A percentile compares a stretch with the other conserved stretches of the same genome.
These are phyloP conservation scores for Lasioglossum villosulum DNA, from an alignment of 2,888 invertebrate genomes.

Conservation along the genomic window DNA sequence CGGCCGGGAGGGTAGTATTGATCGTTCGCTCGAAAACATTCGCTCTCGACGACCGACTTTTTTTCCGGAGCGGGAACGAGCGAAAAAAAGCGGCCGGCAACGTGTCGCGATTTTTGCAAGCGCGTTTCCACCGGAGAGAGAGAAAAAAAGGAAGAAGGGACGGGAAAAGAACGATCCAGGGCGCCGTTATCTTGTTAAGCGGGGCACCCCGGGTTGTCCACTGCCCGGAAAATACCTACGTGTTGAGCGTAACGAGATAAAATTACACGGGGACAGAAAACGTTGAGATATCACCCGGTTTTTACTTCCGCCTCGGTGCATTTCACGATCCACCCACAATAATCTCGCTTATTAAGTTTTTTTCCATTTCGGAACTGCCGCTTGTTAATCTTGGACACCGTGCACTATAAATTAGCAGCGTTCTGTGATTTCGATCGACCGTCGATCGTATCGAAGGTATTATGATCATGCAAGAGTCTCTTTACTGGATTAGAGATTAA, in stretches of 20 bases:
- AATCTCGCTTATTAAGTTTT: not conserved
- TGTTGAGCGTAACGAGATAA: conserved; percentile 36
- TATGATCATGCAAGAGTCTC: not conserved
- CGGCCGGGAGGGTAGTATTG: conserved; percentile 49
- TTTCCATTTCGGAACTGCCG: not conserved
- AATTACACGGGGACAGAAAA: conserved; percentile 25
- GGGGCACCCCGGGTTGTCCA: conserved; percentile 11
- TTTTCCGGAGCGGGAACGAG: conserved; percentile 39
- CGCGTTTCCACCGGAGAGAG: not conserved
- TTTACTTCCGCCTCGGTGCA: not conserved
- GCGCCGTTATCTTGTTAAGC: conserved; percentile 45
- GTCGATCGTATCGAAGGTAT: not conserved
- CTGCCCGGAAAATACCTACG: not conserved
- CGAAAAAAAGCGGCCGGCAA: conserved; percentile 14
- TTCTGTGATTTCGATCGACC: not conserved
- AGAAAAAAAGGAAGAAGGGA: not conserved
- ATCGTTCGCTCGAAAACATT: conserved; percentile 57
- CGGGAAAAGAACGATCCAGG: not conserved
- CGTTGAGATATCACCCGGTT: conserved; percentile 12
- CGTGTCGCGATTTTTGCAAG: conserved; percentile 39
- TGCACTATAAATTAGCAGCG: not conserved
- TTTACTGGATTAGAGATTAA: not conserved
- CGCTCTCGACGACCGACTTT: conserved; percentile 57
- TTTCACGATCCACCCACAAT: not conserved
- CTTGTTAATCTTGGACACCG: not conserved